Evolutionary conservation across 1,140 invertebrate species (phyloP).

Genomic region (Venturia canescens): DNA sequence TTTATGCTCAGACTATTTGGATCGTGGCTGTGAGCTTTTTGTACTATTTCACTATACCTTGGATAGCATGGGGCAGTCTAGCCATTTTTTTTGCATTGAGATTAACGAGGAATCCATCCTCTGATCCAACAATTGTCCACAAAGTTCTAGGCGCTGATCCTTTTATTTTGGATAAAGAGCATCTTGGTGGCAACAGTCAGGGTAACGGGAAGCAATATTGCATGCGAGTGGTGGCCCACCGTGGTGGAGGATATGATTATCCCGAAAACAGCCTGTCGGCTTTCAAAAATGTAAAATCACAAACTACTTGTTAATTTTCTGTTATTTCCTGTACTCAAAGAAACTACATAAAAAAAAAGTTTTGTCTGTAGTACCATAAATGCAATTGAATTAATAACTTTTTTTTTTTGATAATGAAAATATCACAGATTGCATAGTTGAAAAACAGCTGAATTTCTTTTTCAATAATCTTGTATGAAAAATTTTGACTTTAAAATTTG

Average conservation of each 20-base stretch:
- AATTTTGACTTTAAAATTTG: no score
- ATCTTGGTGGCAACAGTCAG: constrained; percentile 50
- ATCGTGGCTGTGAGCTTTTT: constrained; percentile 59
- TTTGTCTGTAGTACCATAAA: no score
- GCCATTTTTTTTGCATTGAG: constrained; percentile 56
- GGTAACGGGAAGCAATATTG: constrained; percentile 67
- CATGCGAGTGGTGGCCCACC: constrained; percentile 81
- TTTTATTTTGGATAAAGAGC: constrained; percentile 56
- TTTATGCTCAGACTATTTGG: constrained; percentile 60
- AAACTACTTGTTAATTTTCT: constrained; percentile 49
- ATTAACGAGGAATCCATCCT: constrained; percentile 66
- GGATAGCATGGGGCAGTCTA: constrained; percentile 66
- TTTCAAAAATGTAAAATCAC: constrained; percentile 81
- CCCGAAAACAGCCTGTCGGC: constrained; percentile 86
- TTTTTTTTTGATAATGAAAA: no score
- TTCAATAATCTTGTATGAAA: no score
- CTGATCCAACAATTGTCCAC: constrained; percentile 64
- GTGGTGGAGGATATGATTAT: constrained; percentile 84
- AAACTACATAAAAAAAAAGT: neutral
- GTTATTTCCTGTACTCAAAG: constrained; percentile 3
- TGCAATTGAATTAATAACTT: no score
- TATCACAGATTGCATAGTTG: no score
- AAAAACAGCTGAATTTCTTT: no score
- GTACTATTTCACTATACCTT: constrained; percentile 65
- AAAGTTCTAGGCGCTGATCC: constrained; percentile 75